These are phyloP conservation scores for Cantharis lateralis DNA, from an alignment of 2,888 invertebrate genomes.

Conservation along the genomic window DNA sequence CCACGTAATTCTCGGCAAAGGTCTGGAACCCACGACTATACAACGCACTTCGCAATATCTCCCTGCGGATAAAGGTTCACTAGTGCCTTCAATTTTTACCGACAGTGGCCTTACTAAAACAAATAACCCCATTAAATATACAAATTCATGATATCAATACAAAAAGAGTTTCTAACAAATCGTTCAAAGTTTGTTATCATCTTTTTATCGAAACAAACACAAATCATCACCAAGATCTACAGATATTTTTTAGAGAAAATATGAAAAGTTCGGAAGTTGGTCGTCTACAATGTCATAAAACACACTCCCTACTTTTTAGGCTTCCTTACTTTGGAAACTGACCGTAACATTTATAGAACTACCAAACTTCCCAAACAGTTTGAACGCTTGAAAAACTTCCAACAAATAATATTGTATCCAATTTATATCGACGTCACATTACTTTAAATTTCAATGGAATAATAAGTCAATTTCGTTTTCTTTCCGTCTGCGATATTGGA, in stretches of 20 bases:
- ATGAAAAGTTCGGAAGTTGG: conserved; percentile 42
- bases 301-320: conserved; percentile 38
- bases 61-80: conserved; percentile 73
- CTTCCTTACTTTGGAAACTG: conserved; percentile 36
- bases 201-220: conserved; percentile 3
- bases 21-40: conserved; percentile 74
- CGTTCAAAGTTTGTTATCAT: not conserved
- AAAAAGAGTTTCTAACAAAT: not conserved
- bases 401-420: conserved; percentile 28
- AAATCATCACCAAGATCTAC: conserved; percentile 17
- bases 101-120: conserved; percentile 72
- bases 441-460: conserved; percentile 8
- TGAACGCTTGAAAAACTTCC: conserved; percentile 24
- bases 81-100: conserved; percentile 71
- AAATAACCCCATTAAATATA: conserved; percentile 31
- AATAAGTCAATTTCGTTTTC: not conserved
- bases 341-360: conserved; percentile 44
- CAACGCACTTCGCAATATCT: conserved; percentile 73
- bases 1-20: conserved; percentile 76
- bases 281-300: conserved; percentile 41
- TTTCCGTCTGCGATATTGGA: not conserved
- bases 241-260: conserved; percentile 35
- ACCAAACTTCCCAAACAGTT: conserved; percentile 29
- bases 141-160: not conserved
- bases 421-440: conserved; percentile 20